Base-by-base conservation (phyloP, 2,888 invertebrate genomes). In the Zaprionus lineosus region DNA sequence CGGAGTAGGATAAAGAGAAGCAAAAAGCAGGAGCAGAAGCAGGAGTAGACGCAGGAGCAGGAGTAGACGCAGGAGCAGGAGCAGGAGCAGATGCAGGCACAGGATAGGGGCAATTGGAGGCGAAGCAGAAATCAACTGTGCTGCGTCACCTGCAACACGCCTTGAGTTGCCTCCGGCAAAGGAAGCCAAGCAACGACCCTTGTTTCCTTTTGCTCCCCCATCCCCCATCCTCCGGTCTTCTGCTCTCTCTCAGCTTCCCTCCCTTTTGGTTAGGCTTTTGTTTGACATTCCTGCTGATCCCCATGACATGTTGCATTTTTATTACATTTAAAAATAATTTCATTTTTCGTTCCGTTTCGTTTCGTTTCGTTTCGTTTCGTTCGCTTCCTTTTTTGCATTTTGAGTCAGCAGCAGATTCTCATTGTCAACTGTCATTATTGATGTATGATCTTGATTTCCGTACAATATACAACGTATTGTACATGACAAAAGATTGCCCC, bases 371-470 rank as follows among this genome's bases (percentile, higher is more conserved):
- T 24, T 18, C 28, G 29, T 36, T 46, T 28, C 15, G 29, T 29
- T 41, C 15, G 3, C 57, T 55, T 67, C 43, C 19, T 48, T 76
- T 61, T 76, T 65, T 79, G 41, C 66, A 50, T 64, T 66, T 57
- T 48, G 84, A 76, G 59, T 58, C 78, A 56, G 43, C 52, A 51
- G 26, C 62, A 57, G 59, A 40, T 60, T 66, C 33, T 64, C 71
- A 81, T 81, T 83, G 83, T 84, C 69, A 70, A 60, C 58, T 74
- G 78, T 73, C 78, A 75, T 82, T 83, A 78, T 83, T 86, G 86
- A 86, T 83, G 86, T 66, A 81, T 70, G 83, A 78, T 84, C 84
- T 86, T 71, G 82, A 77, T 79, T 79, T 69, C 75, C 56, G 59
- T 34, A 66, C 50, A 51, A 50, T 53, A 55, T 60, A 62, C 58